Percentiles rank a stretch among this genome's conserved stretches.
phyloP scores from a whole-genome alignment of 2,797 vertebrate species.

The Melanotaenia parkinsoni region DNA sequence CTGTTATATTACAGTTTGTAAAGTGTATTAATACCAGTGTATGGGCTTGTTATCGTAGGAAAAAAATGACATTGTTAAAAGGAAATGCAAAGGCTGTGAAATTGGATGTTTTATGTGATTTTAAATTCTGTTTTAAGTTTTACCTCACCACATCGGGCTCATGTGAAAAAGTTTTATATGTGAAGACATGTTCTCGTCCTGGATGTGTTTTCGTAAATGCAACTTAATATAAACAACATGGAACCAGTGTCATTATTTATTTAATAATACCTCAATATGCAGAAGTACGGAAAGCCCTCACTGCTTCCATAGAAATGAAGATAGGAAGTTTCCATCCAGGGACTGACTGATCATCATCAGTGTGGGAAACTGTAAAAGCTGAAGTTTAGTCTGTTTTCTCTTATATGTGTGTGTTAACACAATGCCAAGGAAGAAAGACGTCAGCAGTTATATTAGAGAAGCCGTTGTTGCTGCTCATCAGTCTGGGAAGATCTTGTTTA shows the following conservation, averaged over 20 bases:
- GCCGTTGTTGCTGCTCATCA: background rate
- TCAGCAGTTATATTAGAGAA: background rate
- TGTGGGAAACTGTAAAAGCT: too few species aligned
- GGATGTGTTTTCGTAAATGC: too few species aligned
- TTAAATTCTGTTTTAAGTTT: conserved; percentile 18
- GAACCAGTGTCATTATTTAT: too few species aligned
- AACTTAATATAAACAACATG: background rate
- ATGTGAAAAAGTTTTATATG: background rate
- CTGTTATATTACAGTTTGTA: conserved; percentile 5
- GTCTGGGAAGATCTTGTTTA: background rate
- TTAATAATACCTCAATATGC: too few species aligned
- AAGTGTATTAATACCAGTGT: background rate
- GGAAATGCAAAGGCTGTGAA: conserved; percentile 27
- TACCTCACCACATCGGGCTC: background rate
- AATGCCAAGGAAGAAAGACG: background rate
- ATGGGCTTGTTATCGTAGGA: background rate
- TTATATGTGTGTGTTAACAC: background rate
- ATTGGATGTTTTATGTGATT: conserved; percentile 20
- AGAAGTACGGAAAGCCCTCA: too few species aligned
- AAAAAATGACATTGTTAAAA: conserved; percentile 6
- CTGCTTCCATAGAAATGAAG: too few species aligned
- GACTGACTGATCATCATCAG: too few species aligned
- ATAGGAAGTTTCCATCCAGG: too few species aligned
- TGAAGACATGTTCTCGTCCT: background rate
- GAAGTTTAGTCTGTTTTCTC: too few species aligned